Evolutionary conservation across 2,888 invertebrate species (phyloP).

Genomic region (Platycheirus rosarum): DNA sequence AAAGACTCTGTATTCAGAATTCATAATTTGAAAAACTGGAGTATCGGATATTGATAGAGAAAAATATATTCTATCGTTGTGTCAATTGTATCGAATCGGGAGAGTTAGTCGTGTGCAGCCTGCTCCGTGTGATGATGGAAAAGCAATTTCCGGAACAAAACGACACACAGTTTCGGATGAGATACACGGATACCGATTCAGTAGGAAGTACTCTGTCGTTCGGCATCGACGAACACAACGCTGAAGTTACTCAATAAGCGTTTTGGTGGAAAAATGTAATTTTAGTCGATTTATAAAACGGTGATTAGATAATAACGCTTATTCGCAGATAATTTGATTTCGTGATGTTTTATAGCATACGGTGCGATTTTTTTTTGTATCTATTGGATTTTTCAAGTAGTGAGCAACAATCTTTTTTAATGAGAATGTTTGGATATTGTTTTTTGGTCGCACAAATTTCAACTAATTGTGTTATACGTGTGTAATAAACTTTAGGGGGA

Average conservation of each 20-base stretch:
- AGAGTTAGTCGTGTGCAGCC: constrained; percentile 26
- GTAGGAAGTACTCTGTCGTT: constrained; percentile 16
- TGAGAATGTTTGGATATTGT: constrained; percentile 29
- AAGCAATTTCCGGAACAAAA: constrained; percentile 70
- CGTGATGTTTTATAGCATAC: constrained; percentile 35
- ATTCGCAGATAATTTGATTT: constrained; percentile 66
- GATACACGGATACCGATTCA: not conserved
- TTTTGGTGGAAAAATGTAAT: constrained; percentile 38
- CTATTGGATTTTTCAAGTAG: constrained; percentile 28
- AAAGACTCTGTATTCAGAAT: constrained; percentile 42
- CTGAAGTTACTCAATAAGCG: not conserved
- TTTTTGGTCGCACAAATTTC: constrained; percentile 6
- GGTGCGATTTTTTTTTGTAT: constrained; percentile 2
- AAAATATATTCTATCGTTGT: constrained; percentile 68
- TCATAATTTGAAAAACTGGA: constrained; percentile 49
- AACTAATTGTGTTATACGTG: constrained; percentile 41
- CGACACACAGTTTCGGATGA: constrained; percentile 39
- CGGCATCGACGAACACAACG: constrained; percentile 8
- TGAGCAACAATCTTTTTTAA: constrained; percentile 27
- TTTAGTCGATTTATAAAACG: constrained; percentile 60
- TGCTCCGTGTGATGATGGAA: constrained; percentile 50
- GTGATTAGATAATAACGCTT: constrained; percentile 72
- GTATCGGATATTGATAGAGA: constrained; percentile 57
- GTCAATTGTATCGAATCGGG: constrained; percentile 20
- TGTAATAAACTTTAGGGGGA: constrained; percentile 46